These are phyloP conservation scores for Noctuana brunneofusca DNA, from an alignment of 2,888 invertebrate species.

Conservation along the genomic window DNA sequence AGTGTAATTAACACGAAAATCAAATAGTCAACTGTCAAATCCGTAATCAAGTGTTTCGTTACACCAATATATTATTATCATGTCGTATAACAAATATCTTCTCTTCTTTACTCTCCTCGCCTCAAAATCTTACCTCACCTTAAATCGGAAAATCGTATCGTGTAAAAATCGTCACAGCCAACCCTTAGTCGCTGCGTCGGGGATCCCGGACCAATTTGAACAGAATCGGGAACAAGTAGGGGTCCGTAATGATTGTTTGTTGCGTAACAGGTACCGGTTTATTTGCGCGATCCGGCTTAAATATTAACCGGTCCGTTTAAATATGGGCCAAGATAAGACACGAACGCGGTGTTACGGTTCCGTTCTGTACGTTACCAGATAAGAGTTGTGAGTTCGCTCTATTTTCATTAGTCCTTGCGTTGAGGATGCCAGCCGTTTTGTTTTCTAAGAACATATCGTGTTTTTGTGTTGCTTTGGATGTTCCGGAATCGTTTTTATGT, in stretches of 20 bases:
- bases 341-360: conserved; percentile 44
- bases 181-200: conserved; percentile 51
- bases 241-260: conserved; percentile 56
- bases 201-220: conserved; percentile 61
- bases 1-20: no score
- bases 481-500: no score
- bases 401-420: conserved; percentile 15
- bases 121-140: no score
- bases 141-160: conserved; percentile 32
- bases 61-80: no score
- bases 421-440: background rate
- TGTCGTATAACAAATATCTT: no score
- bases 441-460: background rate
- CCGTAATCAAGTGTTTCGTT: no score
- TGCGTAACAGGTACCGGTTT: conserved; percentile 47
- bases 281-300: conserved; percentile 49
- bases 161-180: conserved; percentile 41
- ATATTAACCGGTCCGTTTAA: conserved; percentile 47
- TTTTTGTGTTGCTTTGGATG: no score
- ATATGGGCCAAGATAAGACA: conserved; percentile 56
- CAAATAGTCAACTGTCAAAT: no score
- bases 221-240: conserved; percentile 52
- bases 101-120: no score
- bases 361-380: conserved; percentile 38
- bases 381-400: conserved; percentile 13